Conservation (phyloP, 2,797 vertebrate species). For the Lepilemur septentrionalis region DNA sequence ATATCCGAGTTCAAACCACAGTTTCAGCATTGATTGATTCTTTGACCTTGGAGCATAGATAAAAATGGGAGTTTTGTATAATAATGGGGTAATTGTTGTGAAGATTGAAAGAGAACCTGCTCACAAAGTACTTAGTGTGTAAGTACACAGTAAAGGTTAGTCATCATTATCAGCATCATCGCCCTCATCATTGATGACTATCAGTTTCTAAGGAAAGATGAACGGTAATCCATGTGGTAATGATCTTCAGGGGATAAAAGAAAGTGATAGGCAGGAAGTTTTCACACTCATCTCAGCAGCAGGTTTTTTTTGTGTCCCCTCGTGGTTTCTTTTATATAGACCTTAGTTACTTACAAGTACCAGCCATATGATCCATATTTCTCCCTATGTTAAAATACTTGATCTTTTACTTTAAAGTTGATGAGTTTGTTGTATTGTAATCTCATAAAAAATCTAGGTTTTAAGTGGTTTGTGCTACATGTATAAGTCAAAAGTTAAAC, state of each 20-base stretch:
- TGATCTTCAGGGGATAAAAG: background rate
- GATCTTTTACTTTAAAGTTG: background rate
- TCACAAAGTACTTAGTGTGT: background rate
- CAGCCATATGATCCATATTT: background rate
- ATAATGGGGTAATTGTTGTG: background rate
- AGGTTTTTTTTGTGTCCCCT: background rate
- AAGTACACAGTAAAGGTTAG: background rate
- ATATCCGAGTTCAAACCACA: background rate
- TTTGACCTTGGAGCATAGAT: background rate
- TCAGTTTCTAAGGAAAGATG: background rate
- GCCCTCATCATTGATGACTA: background rate
- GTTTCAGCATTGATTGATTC: background rate
- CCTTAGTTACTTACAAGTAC: background rate
- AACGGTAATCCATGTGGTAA: background rate
- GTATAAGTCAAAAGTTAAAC: background rate
- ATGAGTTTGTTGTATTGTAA: background rate
- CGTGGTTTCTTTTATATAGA: background rate
- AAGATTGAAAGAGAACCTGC: background rate
- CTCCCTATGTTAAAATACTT: background rate
- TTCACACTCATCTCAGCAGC: background rate
- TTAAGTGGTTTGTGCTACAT: background rate
- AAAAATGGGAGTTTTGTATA: background rate
- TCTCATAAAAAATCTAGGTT: background rate
- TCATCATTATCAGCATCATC: background rate
- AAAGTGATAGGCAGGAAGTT: background rate